Conservation (phyloP, 2,888 invertebrate genomes). For the Phaedon cochleariae region DNA sequence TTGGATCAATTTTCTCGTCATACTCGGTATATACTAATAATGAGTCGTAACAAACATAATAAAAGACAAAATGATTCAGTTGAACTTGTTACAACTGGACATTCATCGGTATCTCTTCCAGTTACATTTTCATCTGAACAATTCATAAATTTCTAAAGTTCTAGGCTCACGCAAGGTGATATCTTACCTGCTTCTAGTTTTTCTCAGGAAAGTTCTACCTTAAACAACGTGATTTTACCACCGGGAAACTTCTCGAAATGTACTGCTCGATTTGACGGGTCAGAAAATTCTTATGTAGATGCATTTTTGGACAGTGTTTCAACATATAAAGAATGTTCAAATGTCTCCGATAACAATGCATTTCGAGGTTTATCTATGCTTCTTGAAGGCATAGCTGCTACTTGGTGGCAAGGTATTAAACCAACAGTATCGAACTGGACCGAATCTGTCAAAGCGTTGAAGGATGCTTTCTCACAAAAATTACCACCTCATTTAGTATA, state of each 20-base stretch:
- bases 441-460: not conserved
- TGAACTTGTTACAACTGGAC: not conserved
- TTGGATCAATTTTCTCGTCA: not conserved
- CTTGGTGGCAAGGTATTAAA: conserved; percentile 16
- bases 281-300: conserved; percentile 11
- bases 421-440: not conserved
- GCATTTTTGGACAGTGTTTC: conserved; percentile 15
- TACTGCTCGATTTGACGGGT: conserved; percentile 2
- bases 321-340: conserved; percentile 10
- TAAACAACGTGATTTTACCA: not conserved
- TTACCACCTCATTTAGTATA: conserved; percentile 13
- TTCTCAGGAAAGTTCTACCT: not conserved
- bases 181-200: too few relatives aligned
- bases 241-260: conserved; percentile 3
- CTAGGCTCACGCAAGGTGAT: too few relatives aligned
- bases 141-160: not conserved
- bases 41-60: conserved; percentile 5
- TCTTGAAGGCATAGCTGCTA: conserved; percentile 14
- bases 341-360: conserved; percentile 15
- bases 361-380: conserved; percentile 11
- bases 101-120: not conserved
- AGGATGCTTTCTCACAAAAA: conserved; percentile 1
- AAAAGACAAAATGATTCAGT: conserved; percentile 1
- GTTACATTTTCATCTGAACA: conserved; percentile 1
- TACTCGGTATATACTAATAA: not conserved